These are phyloP conservation scores for Megalonaias nervosa DNA, from an alignment of 1,140 invertebrate species.

Conservation along the genomic window DNA sequence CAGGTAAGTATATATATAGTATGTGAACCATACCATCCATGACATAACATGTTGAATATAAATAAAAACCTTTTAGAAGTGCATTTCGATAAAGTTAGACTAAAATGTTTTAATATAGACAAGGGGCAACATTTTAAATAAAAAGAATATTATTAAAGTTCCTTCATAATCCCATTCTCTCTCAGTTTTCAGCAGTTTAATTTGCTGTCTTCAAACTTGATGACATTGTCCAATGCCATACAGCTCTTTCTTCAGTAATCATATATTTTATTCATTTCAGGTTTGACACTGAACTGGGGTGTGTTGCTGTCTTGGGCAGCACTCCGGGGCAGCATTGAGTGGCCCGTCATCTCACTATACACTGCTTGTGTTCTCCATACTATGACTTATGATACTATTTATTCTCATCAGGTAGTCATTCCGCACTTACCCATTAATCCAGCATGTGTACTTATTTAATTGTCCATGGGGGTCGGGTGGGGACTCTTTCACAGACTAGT, in stretches of 20 bases:
- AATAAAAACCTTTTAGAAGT: no score
- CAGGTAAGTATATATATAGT: no score
- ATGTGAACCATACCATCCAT: no score
- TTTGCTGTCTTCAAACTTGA: no score
- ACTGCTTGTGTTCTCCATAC: conserved; percentile 94
- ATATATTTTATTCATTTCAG: conserved; percentile 45
- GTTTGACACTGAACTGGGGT: conserved; percentile 95
- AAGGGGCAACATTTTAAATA: no score
- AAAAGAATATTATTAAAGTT: no score
- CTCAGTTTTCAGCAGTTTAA: no score
- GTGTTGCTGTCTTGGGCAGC: conserved; percentile 93
- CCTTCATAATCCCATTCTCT: background rate
- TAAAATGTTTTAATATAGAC: no score
- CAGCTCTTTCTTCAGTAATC: no score
- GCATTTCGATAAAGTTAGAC: no score
- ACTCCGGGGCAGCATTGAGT: conserved; percentile 57
- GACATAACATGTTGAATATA: no score
- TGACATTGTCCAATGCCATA: no score
- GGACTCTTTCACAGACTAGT: conserved; percentile 35
- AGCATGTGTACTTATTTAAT: conserved; percentile 91
- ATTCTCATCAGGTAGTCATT: conserved; percentile 86
- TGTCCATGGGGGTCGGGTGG: conserved; percentile 96
- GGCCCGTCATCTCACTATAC: conserved; percentile 87
- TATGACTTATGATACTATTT: conserved; percentile 97
- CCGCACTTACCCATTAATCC: conserved; percentile 4